Conservation (phyloP, 2,113 vertebrate species). For the Cervus canadensis region DNA sequence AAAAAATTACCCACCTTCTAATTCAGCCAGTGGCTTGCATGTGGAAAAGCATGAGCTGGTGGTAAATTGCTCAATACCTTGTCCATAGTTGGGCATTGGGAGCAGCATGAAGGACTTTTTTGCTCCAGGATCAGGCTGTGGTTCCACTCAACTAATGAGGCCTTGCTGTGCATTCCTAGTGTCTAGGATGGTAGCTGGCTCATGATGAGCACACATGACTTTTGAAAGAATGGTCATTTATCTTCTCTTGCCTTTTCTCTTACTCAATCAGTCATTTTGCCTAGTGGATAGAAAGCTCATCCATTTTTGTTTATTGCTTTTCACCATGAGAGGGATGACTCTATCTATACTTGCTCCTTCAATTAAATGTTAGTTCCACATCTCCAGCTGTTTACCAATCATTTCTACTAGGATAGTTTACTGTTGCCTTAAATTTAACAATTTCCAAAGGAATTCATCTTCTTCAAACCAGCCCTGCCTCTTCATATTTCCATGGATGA, state of each 20-base stretch:
- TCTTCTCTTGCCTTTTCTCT: neutral
- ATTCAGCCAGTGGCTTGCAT: neutral
- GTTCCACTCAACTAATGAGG: neutral
- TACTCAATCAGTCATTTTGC: neutral
- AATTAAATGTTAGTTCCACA: neutral
- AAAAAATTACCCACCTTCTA: neutral
- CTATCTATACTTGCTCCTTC: neutral
- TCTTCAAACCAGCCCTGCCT: neutral
- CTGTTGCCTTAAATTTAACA: neutral
- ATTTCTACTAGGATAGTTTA: neutral
- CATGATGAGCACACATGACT: neutral
- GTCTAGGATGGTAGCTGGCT: neutral
- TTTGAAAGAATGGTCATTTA: neutral
- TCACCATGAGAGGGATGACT: neutral
- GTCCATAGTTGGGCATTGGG: neutral
- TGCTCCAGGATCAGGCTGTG: neutral
- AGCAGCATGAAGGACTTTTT: neutral
- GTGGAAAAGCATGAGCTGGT: neutral
- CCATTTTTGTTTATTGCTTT: neutral
- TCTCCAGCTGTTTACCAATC: neutral
- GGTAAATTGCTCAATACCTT: neutral
- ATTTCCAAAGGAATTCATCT: neutral
- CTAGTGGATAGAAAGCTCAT: neutral
- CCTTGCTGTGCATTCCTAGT: neutral
- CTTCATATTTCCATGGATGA: neutral